Conservation (phyloP, 2,113 vertebrate genomes). For the Sinocyclocheilus anshuiensis region DNA sequence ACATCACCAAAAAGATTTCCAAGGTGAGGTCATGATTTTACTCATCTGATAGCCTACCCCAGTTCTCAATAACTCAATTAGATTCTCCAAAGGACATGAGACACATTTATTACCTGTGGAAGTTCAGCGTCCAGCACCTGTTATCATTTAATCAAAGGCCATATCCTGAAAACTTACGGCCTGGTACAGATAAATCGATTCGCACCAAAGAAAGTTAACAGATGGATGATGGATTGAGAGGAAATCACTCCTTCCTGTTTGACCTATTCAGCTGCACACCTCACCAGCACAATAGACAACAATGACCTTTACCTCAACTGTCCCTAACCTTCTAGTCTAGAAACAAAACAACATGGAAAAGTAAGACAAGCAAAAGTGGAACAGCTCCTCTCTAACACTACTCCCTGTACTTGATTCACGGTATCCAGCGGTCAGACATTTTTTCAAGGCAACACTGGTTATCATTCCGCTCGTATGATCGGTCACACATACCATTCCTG, state of each 20-base stretch:
- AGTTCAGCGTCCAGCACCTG: slow-evolving; percentile 11
- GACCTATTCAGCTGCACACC: slow-evolving; percentile 11
- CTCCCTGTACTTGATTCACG: neutral
- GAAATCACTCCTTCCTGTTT: slow-evolving; percentile 14
- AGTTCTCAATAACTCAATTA: neutral
- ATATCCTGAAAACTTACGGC: neutral
- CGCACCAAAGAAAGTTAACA: slow-evolving; percentile 12
- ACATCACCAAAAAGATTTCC: neutral
- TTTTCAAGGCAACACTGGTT: neutral
- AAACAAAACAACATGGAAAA: slow-evolving; percentile 12
- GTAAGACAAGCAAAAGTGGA: slow-evolving; percentile 27
- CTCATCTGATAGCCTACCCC: neutral
- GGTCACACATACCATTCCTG: too few species aligned
- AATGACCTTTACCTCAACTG: slow-evolving; percentile 66
- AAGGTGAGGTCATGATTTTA: neutral
- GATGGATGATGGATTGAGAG: slow-evolving; percentile 1
- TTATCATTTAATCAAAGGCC: slow-evolving; percentile 30
- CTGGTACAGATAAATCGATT: slow-evolving; percentile 17
- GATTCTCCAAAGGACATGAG: neutral
- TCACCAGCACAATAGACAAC: slow-evolving; percentile 52
- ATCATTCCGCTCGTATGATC: neutral
- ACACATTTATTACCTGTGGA: slow-evolving; percentile 35
- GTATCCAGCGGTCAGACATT: neutral
- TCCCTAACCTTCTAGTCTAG: slow-evolving; percentile 57
- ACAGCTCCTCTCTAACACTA: neutral